Percentiles rank a stretch among this genome's conserved stretches.
Conservation (phyloP, 2,797 vertebrate species). For the Leptodactylus fallax region DNA sequence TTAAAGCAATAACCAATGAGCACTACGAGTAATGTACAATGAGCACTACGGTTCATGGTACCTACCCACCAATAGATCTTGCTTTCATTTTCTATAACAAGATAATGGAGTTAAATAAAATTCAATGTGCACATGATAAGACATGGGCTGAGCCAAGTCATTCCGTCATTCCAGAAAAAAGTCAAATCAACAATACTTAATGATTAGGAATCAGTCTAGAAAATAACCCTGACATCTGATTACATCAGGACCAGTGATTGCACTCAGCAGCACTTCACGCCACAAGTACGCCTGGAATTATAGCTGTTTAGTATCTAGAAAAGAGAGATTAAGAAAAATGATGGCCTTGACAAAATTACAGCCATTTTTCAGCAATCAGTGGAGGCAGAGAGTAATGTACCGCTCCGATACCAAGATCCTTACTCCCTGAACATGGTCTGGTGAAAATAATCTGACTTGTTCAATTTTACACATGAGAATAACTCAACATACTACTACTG, state of each 20-base stretch:
- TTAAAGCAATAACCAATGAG: too few species aligned
- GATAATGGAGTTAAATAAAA: background rate
- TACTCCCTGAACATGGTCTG: background rate
- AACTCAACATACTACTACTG: background rate
- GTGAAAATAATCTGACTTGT: background rate
- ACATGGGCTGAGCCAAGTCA: background rate
- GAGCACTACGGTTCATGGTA: background rate
- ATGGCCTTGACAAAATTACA: slow-evolving; percentile 42
- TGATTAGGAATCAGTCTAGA: background rate
- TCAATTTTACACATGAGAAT: background rate
- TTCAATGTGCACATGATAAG: background rate
- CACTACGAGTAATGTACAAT: background rate
- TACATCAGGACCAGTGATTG: slow-evolving; percentile 39
- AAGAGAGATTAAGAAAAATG: slow-evolving; percentile 41
- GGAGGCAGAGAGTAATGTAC: slow-evolving; percentile 3
- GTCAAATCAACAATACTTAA: background rate
- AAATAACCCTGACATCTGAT: slow-evolving; percentile 32
- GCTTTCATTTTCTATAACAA: background rate
- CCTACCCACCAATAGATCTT: background rate
- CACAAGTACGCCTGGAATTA: background rate
- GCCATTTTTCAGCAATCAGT: slow-evolving; percentile 41
- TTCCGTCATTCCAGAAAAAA: background rate
- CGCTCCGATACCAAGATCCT: background rate
- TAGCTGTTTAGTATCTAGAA: background rate
- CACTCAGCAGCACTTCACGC: background rate